Percentiles rank a stretch among this genome's conserved stretches.
These are phyloP conservation scores for Dinocampus coccinellae DNA, from an alignment of 2,888 invertebrate species.

Conservation along the genomic window DNA sequence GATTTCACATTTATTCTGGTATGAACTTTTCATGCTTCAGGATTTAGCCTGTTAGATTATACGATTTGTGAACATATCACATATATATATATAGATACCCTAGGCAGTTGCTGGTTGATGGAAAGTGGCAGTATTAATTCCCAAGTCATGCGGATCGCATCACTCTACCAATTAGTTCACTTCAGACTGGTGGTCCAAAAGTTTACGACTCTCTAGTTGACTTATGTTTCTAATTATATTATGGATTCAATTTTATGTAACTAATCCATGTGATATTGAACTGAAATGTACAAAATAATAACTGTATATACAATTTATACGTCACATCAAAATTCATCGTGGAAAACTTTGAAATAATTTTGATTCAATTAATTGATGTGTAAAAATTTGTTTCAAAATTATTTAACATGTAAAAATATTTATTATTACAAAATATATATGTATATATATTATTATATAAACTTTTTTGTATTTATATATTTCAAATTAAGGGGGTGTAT, in stretches of 20 bases:
- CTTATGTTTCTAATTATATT: constrained; percentile 20
- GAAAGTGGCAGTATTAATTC: constrained; percentile 1
- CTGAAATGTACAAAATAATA: not conserved
- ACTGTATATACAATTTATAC: not conserved
- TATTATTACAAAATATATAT: too few relatives aligned
- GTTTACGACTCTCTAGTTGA: constrained; percentile 9
- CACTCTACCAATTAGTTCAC: constrained; percentile 30
- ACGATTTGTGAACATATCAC: not conserved
- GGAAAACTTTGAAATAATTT: not conserved
- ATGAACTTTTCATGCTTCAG: constrained; percentile 15
- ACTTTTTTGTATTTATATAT: too few relatives aligned
- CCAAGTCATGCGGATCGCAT: constrained; percentile 6
- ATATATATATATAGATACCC: not conserved
- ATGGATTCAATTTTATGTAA: not conserved
- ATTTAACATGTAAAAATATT: too few relatives aligned
- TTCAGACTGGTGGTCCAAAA: not conserved
- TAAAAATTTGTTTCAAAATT: too few relatives aligned
- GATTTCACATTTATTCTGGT: too few relatives aligned
- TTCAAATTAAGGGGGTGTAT: not conserved
- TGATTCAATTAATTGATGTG: too few relatives aligned
- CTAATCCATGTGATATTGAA: not conserved
- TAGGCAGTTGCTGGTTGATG: constrained; percentile 15
- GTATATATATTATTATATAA: too few relatives aligned
- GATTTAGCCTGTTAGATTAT: constrained; percentile 25
- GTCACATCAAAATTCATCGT: not conserved